Base-by-base conservation (phyloP, 2,888 invertebrate genomes). In the Leptarthrus brevirostris region DNA sequence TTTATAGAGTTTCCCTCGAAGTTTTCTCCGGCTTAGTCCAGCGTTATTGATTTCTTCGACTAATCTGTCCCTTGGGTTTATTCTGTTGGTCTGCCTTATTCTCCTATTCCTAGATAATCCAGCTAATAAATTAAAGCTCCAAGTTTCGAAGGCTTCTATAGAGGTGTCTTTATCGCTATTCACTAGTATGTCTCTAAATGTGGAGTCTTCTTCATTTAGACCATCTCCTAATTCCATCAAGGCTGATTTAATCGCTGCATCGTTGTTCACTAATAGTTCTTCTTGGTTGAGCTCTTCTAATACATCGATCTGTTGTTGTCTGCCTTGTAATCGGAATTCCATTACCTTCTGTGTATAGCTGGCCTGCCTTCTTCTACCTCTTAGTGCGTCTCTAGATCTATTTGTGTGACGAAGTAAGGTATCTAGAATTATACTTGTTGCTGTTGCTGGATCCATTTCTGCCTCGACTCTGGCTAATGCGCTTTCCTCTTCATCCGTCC, bases 21-120 rank as follows among this genome's bases (percentile, higher is more conserved):
- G 80, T 81, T 80, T 47, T 0, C 30, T 20, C 5, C 20, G 16
- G 16, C 36, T 36, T 8, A 2, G 18, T n/a, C 16, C 36, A n/a
- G 52, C 3, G 18, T 30, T 30, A 8, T 30, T 30, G 8, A 30
- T 30, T 30, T 30, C 30, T 8, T 0, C 30, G 4, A 30, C 4
- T 6, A 30, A 8, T 6, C 1, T 4, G 30, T 30, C 1, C 30
- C 30, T 30, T 6, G 30, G 30, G 4, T 8, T 4, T 4, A 4
- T 30, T 0, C 5, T 0, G 30, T 1, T 30, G 30, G 4, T 30
- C 30, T 30, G 30, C 30, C 30, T 30, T 4, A 6, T 30, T 0
- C 5, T 4, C 8, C 30, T 1, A 30, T 6, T 8, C 8, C 8
- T 30, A 6, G 30, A 6, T 4, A 6, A 1, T 8, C 30, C 8